phyloP scores from a whole-genome alignment of 2,113 vertebrate species.

The Lathamus discolor region DNA sequence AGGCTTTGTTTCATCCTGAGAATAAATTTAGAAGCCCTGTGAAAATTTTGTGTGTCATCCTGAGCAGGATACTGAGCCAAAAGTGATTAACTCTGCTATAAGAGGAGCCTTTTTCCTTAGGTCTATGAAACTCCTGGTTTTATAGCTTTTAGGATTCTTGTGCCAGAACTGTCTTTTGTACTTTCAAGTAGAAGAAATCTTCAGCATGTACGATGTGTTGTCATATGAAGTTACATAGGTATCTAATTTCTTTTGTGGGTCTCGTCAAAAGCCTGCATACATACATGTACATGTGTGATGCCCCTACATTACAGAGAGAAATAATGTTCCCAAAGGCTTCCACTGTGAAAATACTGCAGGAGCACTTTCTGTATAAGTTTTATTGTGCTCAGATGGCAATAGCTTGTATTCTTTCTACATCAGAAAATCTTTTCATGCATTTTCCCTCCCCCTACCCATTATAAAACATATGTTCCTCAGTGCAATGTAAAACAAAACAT shows the following conservation, averaged over 20 bases:
- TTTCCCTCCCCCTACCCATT: neutral
- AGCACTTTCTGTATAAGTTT: neutral
- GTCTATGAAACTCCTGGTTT: neutral
- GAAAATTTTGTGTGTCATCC: neutral
- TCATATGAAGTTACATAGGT: neutral
- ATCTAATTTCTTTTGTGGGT: neutral
- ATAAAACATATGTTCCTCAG: neutral
- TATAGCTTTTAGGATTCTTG: neutral
- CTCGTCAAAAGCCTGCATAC: neutral
- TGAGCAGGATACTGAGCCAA: neutral
- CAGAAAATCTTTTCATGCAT: constrained; percentile 2
- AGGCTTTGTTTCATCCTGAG: neutral
- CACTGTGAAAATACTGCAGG: neutral
- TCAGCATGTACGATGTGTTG: neutral
- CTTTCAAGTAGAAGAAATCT: neutral
- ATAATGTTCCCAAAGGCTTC: neutral
- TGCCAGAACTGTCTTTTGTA: neutral
- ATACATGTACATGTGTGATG: fast-evolving
- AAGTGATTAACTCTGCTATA: neutral
- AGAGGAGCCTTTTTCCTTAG: neutral
- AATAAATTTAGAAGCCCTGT: neutral
- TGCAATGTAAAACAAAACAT: neutral
- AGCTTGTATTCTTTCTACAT: neutral
- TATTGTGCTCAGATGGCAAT: neutral
- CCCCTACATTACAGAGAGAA: neutral